Evolutionary conservation across 2,113 vertebrate genomes (phyloP), one percentile per base, ranked within the genome.

Genomic region (Dolichallabes microphthalmus): DNA sequence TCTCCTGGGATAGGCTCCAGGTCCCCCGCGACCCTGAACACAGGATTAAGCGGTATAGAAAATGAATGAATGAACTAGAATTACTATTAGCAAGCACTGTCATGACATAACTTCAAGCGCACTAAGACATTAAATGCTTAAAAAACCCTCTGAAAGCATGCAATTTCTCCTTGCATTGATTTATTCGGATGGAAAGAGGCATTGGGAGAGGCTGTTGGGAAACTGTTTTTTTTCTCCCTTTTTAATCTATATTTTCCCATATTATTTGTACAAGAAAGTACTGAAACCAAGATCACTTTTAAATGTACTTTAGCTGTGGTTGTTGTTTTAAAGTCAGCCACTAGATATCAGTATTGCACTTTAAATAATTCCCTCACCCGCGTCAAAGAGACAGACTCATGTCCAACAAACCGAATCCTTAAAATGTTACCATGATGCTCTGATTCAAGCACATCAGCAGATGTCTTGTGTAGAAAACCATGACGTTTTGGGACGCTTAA

Each of bases 281-380:
- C 22, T 45, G 14, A 50, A 25, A 80, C 45, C 45, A 63, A 12
- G 20, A 12, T 20, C 55, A 78, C 53, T 6, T 57, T 57, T 30
- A 17, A 50, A 12, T 39, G 7, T 20, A 15, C 11, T 55, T 4
- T 32, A 39, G 17, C 64, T 25, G 0, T 57, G 1, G 13, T 25
- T 83, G 81, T 35, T 73, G 19, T 81, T 80, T n/a, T 58, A 35
- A 17, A 58, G 30, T 32, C n/a, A 15, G 11, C 66, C 90, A 90
- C 89, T 88, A 87, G 90, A 89, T 89, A 82, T 87, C 89, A 90
- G 89, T 89, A 82, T 86, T 87, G 87, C 58, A 88, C 74, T 77
- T 35, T 27, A 50, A 83, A 75, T 83, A 10, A 66, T 82, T 63
- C 66, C 6, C 52, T 39, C n/a, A 17, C 52, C 15, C 17, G 14